A percentile compares a stretch with the other conserved stretches of the same genome.
Conservation (phyloP, 2,797 vertebrate genomes). For the Myripristis jacobus region DNA sequence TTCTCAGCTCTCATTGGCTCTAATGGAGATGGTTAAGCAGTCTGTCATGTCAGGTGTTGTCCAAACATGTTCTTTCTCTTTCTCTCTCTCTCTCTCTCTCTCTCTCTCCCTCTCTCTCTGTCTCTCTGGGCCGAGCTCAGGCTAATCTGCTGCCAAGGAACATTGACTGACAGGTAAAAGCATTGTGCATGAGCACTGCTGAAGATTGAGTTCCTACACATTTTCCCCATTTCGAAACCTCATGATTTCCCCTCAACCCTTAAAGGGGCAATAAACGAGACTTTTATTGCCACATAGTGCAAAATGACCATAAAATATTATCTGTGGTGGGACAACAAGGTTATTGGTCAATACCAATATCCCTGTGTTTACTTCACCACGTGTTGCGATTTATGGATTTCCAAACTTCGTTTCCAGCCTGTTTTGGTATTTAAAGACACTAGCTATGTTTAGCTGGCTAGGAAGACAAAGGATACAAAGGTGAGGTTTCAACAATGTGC, state of each 20-base stretch:
- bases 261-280: no score
- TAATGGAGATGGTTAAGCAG: constrained; percentile 92
- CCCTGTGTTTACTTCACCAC: no score
- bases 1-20: constrained; percentile 93
- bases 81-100: constrained; percentile 19
- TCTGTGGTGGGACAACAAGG: no score
- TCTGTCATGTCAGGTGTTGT: constrained; percentile 82
- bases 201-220: constrained; percentile 46
- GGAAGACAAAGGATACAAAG: no score
- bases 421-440: constrained; percentile 3
- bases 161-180: constrained; percentile 68
- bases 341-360: no score
- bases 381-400: constrained; percentile 3
- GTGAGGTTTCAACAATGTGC: no score
- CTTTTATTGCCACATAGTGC: no score
- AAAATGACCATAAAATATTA: no score
- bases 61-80: constrained; percentile 65
- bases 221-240: constrained; percentile 46
- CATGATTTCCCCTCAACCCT: background rate
- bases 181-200: constrained; percentile 53
- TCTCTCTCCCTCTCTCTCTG: constrained; percentile 13
- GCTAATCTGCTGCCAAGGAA: constrained; percentile 61
- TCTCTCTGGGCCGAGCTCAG: constrained; percentile 30
- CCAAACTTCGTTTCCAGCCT: constrained; percentile 15
- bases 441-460: background rate